phyloP scores from a whole-genome alignment of 2,797 vertebrate genomes.

The Apogon hyalosoma region DNA sequence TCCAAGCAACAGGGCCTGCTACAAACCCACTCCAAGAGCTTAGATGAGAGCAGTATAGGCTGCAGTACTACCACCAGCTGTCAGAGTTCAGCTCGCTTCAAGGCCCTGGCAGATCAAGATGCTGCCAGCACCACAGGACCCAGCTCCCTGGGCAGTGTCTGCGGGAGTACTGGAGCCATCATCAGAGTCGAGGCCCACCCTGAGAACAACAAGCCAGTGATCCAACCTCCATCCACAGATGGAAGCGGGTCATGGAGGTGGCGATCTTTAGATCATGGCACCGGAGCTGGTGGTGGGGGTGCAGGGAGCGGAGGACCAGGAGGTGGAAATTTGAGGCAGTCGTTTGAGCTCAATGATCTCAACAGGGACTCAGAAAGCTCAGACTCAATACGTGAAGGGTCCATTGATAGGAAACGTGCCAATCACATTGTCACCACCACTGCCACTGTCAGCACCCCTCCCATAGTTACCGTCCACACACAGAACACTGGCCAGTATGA shows the following conservation, averaged over 20 bases:
- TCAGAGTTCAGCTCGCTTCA: constrained; percentile 87
- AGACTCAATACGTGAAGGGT: constrained; percentile 90
- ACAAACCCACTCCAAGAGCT: constrained; percentile 91
- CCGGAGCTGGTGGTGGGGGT: constrained; percentile 46
- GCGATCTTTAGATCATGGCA: constrained; percentile 89
- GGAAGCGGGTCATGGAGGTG: constrained; percentile 96
- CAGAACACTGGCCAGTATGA: constrained; percentile 78
- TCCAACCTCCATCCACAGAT: constrained; percentile 92
- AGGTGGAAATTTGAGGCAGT: constrained; percentile 86
- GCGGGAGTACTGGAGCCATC: constrained; percentile 84
- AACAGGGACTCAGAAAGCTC: constrained; percentile 94
- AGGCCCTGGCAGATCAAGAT: constrained; percentile 90
- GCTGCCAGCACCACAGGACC: constrained; percentile 65
- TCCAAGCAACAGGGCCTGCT: constrained; percentile 97
- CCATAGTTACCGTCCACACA: constrained; percentile 78
- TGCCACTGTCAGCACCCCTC: constrained; percentile 67
- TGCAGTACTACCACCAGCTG: constrained; percentile 83
- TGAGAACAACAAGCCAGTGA: constrained; percentile 90
- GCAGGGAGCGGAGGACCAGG: constrained; percentile 61
- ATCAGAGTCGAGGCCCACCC: constrained; percentile 95
- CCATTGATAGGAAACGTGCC: constrained; percentile 89
- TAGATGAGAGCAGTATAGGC: constrained; percentile 89
- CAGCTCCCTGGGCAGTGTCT: constrained; percentile 71
- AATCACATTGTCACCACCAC: constrained; percentile 75
- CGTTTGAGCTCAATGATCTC: constrained; percentile 95